Base-by-base conservation (phyloP, 2,797 vertebrate genomes). In the Mormyrops attenuatus region DNA sequence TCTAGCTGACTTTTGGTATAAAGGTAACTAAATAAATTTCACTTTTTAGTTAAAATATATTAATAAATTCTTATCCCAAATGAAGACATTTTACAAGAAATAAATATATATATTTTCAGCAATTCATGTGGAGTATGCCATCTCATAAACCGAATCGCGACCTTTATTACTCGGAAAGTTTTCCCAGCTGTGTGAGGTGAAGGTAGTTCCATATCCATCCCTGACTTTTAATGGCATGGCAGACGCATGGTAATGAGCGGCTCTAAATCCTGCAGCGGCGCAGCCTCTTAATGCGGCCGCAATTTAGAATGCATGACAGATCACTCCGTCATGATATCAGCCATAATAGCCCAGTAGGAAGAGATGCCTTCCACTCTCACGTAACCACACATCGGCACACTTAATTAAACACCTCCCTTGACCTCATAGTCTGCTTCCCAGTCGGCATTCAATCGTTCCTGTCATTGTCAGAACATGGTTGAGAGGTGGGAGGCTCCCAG, bases 341-440 rank as follows among this genome's bases (percentile, higher is more conserved):
- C 69, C 90, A 90, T 92, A 89, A 92, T 77, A 60, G 34, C 52
- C 52, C 13, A n/a, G n/a, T 44, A 80, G 66, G 34, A 22, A 55
- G 38, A 80, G 82, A 53, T 20, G 57, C 30, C 15, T 87, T 49
- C 84, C 77, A 53, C 49, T 80, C 38, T 80, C 73, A 41, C 73
- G 34, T 80, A 80, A 44, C 73, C 87, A 88, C 47, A 55, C 89
- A 87, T 90, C 63, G 55, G 89, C 52, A 69, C 22, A 69, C 89
- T 57, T 91, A 89, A 92, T 93, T 92, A 92, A 90, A 86, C 85
- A n/a, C 49, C 77, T 82, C 89, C 77, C 84, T 66, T 91, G 89
- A 92, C 92, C 92, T 91, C 88, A 82, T 11, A 50, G 52, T 92
- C 89, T 89, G 87, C 69, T 87, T 90, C 26, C 22, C 53, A 50